Conservation (phyloP, 2,888 invertebrate species). For the Endotricha flammealis region DNA sequence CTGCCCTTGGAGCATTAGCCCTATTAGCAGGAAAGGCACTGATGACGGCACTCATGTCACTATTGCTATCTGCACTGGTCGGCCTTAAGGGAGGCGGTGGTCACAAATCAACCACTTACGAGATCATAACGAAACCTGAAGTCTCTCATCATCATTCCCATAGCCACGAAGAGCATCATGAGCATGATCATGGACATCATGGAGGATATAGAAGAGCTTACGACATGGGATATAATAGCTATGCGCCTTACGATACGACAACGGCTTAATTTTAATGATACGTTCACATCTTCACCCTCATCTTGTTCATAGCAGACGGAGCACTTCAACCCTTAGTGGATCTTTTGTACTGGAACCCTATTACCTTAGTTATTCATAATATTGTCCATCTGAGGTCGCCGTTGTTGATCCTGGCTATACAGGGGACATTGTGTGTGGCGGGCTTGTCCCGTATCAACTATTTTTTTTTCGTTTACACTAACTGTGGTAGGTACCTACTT, state of each 20-base stretch:
- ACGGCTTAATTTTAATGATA: conserved; percentile 12
- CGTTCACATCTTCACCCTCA: no score
- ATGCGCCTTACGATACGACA: conserved; percentile 61
- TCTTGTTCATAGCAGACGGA: no score
- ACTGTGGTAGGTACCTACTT: no score
- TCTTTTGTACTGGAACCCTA: no score
- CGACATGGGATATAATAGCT: conserved; percentile 63
- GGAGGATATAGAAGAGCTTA: conserved; percentile 77
- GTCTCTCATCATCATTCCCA: conserved; percentile 84
- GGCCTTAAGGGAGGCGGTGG: conserved; percentile 86
- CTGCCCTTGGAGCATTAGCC: conserved; percentile 86
- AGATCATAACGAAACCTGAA: conserved; percentile 89
- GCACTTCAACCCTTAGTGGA: no score
- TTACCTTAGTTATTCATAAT: no score
- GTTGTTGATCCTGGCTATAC: no score
- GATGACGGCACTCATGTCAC: conserved; percentile 88
- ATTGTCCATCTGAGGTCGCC: no score
- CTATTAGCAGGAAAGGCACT: conserved; percentile 90
- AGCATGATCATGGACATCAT: conserved; percentile 73
- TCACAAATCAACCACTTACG: conserved; percentile 87
- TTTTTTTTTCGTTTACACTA: conserved; percentile 15
- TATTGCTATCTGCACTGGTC: conserved; percentile 85
- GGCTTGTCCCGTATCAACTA: no score
- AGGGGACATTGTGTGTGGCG: no score
- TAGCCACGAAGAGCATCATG: conserved; percentile 82